Percentiles rank a stretch among this genome's conserved stretches.
These are phyloP conservation scores for Diaperis boleti DNA, from an alignment of 2,888 invertebrate genomes.

Conservation along the genomic window DNA sequence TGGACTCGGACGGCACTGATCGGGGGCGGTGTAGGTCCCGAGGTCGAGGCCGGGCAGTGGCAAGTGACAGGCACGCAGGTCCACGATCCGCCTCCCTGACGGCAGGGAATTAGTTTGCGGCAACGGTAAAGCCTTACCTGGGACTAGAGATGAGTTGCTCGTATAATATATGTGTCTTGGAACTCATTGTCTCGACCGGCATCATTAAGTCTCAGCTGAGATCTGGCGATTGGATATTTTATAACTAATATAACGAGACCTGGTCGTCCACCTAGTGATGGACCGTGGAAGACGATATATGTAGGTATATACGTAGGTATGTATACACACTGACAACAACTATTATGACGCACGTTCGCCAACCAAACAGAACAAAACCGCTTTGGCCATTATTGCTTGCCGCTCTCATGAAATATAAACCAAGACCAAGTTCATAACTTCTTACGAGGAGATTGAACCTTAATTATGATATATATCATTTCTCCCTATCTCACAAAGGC, in stretches of 20 bases:
- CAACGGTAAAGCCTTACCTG: constrained; percentile 60
- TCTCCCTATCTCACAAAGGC: constrained; percentile 41
- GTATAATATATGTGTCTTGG: constrained; percentile 57
- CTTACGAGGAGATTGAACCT: constrained; percentile 46
- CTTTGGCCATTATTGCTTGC: constrained; percentile 42
- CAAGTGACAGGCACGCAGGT: constrained; percentile 67
- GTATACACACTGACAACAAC: constrained; percentile 40
- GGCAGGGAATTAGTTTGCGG: constrained; percentile 63
- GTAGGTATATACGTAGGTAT: not conserved
- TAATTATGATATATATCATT: constrained; percentile 45
- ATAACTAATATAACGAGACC: constrained; percentile 59
- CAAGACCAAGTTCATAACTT: constrained; percentile 45
- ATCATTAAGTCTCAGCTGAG: constrained; percentile 57
- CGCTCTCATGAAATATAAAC: constrained; percentile 45
- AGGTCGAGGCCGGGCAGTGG: constrained; percentile 66
- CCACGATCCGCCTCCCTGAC: constrained; percentile 64
- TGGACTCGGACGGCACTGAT: constrained; percentile 57
- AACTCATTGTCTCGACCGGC: constrained; percentile 58
- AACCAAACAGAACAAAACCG: constrained; percentile 42
- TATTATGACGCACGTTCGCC: constrained; percentile 39
- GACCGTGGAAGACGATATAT: constrained; percentile 17
- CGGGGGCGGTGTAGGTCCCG: constrained; percentile 64
- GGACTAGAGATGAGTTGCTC: constrained; percentile 55
- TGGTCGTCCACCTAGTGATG: constrained; percentile 40
- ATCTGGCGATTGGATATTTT: constrained; percentile 57